These are phyloP conservation scores for Orthosia cruda DNA, from an alignment of 2,888 invertebrate genomes.

Conservation along the genomic window DNA sequence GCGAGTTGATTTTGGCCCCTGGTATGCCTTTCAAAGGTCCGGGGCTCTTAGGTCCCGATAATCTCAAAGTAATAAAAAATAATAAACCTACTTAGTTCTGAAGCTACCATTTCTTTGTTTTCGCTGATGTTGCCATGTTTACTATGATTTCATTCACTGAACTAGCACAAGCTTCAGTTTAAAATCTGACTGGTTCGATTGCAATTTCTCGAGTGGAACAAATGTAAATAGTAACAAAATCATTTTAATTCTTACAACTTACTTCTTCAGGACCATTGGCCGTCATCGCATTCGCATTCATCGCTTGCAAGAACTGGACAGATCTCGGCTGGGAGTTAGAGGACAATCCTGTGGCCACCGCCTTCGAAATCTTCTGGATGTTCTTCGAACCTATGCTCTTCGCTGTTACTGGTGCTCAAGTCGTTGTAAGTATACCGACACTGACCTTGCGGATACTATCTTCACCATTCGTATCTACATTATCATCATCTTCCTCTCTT, in stretches of 20 bases:
- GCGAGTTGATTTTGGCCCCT: too few species aligned
- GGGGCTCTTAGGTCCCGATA: too few species aligned
- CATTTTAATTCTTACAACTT: not conserved
- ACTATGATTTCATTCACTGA: not conserved
- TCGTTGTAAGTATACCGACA: slow-evolving; percentile 92
- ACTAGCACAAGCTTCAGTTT: not conserved
- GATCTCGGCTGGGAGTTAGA: slow-evolving; percentile 97
- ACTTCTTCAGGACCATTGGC: slow-evolving; percentile 94
- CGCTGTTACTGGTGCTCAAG: slow-evolving; percentile 97
- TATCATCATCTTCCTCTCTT: not conserved
- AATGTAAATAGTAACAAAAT: not conserved
- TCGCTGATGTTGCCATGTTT: not conserved
- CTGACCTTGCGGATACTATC: not conserved
- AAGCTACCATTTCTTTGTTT: not conserved
- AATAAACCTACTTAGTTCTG: not conserved
- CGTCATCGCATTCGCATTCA: slow-evolving; percentile 96
- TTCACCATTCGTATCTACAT: not conserved
- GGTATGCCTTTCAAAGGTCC: too few species aligned
- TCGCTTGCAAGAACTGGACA: slow-evolving; percentile 96
- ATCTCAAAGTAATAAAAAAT: not conserved
- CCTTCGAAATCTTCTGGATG: slow-evolving; percentile 98
- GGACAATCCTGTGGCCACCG: slow-evolving; percentile 96
- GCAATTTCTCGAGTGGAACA: not conserved
- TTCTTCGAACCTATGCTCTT: slow-evolving; percentile 99
- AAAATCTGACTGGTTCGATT: not conserved